Base-by-base conservation (phyloP, 1,140 invertebrate species). In the Phymorhynchus buccinoides region DNA sequence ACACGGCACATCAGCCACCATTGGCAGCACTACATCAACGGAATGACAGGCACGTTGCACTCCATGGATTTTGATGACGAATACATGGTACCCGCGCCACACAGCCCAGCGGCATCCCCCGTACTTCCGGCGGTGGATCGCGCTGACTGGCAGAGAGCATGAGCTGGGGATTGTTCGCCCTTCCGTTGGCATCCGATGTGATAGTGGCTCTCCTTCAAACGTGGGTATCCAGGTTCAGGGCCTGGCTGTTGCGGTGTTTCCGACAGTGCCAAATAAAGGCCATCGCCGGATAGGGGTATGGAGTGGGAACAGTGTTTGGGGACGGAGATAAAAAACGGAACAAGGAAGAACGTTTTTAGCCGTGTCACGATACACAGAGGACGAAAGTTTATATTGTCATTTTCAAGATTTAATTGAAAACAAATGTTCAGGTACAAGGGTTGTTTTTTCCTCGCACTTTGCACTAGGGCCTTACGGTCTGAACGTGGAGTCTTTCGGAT, bases 51-150 rank as follows among this genome's bases (percentile, higher is more conserved):
- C 27, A 91, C 88, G 79, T 86, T 88, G 42, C 90, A 91, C 75
- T 86, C 90, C 27, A 91, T 91, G 90, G 90, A 91, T 77, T 90
- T 90, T 86, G 90, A 91, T 62, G 90, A 91, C n/a, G n/a, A n/a
- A n/a, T 82, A 91, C 90, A 0, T 91, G 90, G 90, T 86, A 89
- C 66, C 90, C 90, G 44, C n/a, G 89, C 90, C 27, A 91, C 90
- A 9, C 90, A 91, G 39, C 90, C 90, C 0, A 90, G 89, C 85
- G 89, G 89, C 0, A n/a, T n/a, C n/a, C n/a, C 89, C 90, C 7
- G 89, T 90, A 35, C 86, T 91, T n/a, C 89, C 90, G 3, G 88
- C 90, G 0, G 79, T 91, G n/a, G n/a, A n/a, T n/a, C n/a, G 9
- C 9, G 90, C n/a, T 88, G 90, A 14, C 83, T 91, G 62, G 87